Base-by-base conservation (phyloP, 2,113 vertebrate genomes). In the Lampris incognitus region DNA sequence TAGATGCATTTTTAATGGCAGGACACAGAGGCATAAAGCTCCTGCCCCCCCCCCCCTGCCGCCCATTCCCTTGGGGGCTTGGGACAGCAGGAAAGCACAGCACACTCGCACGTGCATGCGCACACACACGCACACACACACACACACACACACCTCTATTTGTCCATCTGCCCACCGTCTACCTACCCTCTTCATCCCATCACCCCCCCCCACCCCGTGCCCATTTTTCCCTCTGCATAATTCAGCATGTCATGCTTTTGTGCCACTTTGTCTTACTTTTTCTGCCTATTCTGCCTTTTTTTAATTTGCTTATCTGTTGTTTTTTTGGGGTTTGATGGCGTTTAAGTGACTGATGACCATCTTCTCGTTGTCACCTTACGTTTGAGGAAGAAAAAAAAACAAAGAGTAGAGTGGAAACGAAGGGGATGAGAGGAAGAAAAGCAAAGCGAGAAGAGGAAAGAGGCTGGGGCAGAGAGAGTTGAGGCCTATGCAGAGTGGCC, bases 191-290 rank as follows among this genome's bases (percentile, higher is more conserved):
- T 67, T 85, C 67, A 65, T 82, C 80, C 86, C 78, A 82, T 86
- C 86, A 86, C 78, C 69, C 62, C 73, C 89, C 69, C 66, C 77
- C 68, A 81, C 76, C 69, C 81, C 76, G 68, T 86, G 81, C 76
- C 86, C 77, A 88, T 84, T 88, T 83, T 79, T 1, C 86, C 76
- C 79, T 87, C 85, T 94, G 88, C 91, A 94, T 94, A 92, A 94
- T 94, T 94, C 85, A 94, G 83, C 85, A 91, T 75, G 76, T 79
- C 86, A 81, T 81, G 81, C 82, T 87, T 91, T 90, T 87, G 76
- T 90, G 81, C 85, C 89, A 85, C 85, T 88, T 87, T 88, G 81
- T 84, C 81, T 81, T 75, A 76, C 76, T 82, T 84, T 92, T 91
- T 91, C 62, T 86, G 84, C 87, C 72, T 66, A 75, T 85, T 83